These are phyloP conservation scores for Herpetotheres cachinnans DNA, from an alignment of 2,113 vertebrate genomes.

Conservation along the genomic window DNA sequence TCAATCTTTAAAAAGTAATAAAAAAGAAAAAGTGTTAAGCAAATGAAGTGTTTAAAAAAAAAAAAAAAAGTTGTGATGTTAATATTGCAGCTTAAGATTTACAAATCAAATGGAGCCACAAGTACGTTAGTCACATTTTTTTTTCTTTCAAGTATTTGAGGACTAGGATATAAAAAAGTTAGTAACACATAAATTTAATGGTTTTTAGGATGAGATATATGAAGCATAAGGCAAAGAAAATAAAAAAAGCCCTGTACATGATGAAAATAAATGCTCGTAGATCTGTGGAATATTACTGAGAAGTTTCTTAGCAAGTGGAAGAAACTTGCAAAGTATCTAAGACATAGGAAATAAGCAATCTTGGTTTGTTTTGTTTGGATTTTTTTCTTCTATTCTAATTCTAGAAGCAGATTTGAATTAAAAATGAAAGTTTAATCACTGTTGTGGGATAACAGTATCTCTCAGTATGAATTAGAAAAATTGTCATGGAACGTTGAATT, in stretches of 20 bases:
- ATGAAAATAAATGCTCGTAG: not conserved
- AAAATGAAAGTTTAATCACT: not conserved
- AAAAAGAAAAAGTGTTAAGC: not conserved
- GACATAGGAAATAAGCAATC: not conserved
- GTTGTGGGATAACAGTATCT: not conserved
- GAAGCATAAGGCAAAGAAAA: not conserved
- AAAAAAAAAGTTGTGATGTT: not conserved
- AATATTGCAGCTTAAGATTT: not conserved
- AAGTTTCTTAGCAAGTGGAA: not conserved
- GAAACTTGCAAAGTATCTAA: not conserved
- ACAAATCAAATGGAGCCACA: not conserved
- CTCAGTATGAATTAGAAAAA: not conserved
- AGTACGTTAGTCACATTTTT: not conserved
- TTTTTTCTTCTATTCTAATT: not conserved
- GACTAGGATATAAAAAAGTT: not conserved
- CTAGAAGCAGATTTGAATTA: not conserved
- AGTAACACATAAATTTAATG: not conserved
- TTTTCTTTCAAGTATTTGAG: not conserved
- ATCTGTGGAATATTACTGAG: not conserved
- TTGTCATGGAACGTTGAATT: not conserved
- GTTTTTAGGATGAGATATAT: not conserved
- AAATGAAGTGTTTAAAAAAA: not conserved
- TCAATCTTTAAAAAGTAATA: not conserved
- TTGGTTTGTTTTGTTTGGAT: not conserved
- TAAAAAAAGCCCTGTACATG: rapidly evolving